Conservation (phyloP, 2,113 vertebrate genomes). For the Excalfactoria chinensis region DNA sequence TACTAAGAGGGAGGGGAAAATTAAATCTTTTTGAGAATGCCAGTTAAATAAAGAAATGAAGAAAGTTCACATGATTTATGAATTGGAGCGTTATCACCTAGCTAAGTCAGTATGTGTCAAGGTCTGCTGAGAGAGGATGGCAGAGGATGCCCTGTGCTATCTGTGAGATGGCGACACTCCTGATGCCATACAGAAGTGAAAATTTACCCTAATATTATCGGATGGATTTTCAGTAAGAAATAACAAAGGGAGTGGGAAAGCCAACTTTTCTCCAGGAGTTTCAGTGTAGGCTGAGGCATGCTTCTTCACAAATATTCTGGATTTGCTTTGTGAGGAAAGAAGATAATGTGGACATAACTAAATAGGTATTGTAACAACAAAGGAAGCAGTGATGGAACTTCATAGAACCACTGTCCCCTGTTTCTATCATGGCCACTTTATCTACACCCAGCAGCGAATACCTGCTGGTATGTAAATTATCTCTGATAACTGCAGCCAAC, state of each 20-base stretch:
- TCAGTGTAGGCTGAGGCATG: neutral
- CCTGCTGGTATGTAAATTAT: neutral
- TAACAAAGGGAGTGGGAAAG: neutral
- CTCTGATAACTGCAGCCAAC: neutral
- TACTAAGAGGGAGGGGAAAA: neutral
- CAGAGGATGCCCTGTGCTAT: neutral
- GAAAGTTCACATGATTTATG: neutral
- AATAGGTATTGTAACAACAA: neutral
- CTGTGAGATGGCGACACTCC: neutral
- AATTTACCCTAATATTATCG: neutral
- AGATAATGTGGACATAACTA: neutral
- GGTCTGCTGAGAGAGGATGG: fast-evolving
- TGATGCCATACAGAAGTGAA: neutral
- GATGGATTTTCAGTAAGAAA: neutral
- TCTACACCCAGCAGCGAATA: neutral
- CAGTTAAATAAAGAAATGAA: neutral
- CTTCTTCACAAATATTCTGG: neutral
- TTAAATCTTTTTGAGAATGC: neutral
- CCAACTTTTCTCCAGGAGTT: neutral
- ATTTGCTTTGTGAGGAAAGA: neutral
- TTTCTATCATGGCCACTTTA: neutral
- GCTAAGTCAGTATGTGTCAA: neutral
- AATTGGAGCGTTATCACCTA: neutral
- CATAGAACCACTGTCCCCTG: neutral
- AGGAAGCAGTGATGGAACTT: neutral